phyloP scores from a whole-genome alignment of 2,797 vertebrate genomes.

The Enteromius afrohamiltoni region DNA sequence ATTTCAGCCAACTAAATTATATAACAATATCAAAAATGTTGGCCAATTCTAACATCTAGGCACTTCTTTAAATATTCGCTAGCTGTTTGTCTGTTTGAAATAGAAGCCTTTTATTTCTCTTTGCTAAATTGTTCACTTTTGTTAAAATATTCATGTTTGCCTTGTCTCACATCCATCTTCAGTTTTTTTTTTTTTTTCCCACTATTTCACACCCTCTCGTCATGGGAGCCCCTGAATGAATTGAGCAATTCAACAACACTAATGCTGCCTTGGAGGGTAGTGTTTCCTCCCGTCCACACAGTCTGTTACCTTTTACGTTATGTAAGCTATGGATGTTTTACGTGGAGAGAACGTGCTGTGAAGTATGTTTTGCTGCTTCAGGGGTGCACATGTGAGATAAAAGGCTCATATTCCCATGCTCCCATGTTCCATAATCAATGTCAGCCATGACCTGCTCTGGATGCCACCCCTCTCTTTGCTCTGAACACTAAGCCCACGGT shows the following conservation, averaged over 20 bases:
- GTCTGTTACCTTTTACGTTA: neutral
- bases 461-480: slow-evolving; percentile 68
- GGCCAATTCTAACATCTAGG: neutral
- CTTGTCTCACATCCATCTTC: neutral
- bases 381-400: slow-evolving; percentile 71
- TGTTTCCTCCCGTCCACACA: neutral
- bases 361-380: slow-evolving; percentile 31
- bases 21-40: neutral
- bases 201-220: slow-evolving; percentile 4
- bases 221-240: slow-evolving; percentile 8
- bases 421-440: slow-evolving; percentile 68
- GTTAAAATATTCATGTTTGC: neutral
- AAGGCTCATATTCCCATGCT: slow-evolving; percentile 74
- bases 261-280: neutral
- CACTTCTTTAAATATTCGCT: neutral
- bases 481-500: slow-evolving; percentile 69
- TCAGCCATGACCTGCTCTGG: slow-evolving; percentile 40
- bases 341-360: slow-evolving; percentile 31
- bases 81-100: neutral
- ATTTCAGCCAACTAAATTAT: neutral
- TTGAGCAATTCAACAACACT: slow-evolving; percentile 1
- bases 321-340: slow-evolving; percentile 39
- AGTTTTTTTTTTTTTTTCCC: slow-evolving; percentile 14
- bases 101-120: neutral
- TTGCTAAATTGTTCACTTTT: neutral